A percentile compares a stretch with the other conserved stretches of the same genome.
These are phyloP conservation scores for Etia nguti DNA, from an alignment of 2,113 vertebrate species.

Conservation along the genomic window DNA sequence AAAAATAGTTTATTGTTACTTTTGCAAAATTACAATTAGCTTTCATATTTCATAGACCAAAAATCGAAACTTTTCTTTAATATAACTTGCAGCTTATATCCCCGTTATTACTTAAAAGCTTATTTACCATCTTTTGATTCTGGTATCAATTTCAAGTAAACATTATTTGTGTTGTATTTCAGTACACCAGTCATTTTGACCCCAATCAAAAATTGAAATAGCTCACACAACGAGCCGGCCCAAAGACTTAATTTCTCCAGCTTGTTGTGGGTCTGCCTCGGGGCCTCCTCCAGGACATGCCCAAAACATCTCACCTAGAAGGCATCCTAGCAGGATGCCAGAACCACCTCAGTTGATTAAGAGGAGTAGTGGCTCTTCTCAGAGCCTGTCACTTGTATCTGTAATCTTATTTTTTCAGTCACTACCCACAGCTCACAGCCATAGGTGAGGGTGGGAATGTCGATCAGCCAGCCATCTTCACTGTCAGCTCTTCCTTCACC, in stretches of 20 bases:
- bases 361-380: neutral
- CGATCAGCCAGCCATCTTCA: neutral
- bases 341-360: neutral
- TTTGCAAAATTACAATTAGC: neutral
- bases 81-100: neutral
- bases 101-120: neutral
- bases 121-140: neutral
- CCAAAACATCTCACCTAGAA: neutral
- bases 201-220: neutral
- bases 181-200: neutral
- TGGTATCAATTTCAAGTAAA: neutral
- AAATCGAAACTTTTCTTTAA: fast-evolving
- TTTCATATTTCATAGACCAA: neutral
- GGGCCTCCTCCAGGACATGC: neutral
- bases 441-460: neutral
- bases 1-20: neutral
- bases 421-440: neutral
- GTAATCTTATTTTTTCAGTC: neutral
- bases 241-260: neutral
- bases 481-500: neutral
- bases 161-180: neutral
- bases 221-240: fast-evolving
- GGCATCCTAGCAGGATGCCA: fast-evolving
- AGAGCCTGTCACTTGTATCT: neutral
- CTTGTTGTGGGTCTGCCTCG: neutral